A percentile compares a stretch with the other conserved stretches of the same genome.
phyloP scores from a whole-genome alignment of 2,797 vertebrate genomes.

The Dendrocincla fuliginosa region DNA sequence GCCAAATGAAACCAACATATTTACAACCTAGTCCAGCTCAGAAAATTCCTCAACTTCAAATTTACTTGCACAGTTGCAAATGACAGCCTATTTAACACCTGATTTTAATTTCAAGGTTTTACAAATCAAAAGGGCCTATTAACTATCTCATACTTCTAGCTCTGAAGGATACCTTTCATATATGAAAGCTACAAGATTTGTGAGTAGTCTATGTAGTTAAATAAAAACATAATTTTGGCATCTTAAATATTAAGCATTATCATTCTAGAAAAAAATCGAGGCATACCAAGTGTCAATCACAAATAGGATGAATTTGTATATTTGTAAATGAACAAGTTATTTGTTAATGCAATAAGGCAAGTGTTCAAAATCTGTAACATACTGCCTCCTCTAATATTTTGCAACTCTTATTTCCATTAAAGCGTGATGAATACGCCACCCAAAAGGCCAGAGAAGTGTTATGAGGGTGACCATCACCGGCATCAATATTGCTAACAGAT shows the following conservation, averaged over 20 bases:
- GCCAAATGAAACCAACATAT: not conserved
- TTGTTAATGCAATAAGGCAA: slow-evolving; percentile 46
- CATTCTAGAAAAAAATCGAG: not conserved
- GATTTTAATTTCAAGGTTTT: slow-evolving; percentile 45
- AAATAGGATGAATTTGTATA: slow-evolving; percentile 24
- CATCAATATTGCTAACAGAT: slow-evolving; percentile 39
- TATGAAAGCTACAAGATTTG: not conserved
- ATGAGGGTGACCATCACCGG: slow-evolving; percentile 38
- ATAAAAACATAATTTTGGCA: not conserved
- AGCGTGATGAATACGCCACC: not conserved
- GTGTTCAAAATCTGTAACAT: slow-evolving; percentile 2
- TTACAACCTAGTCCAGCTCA: not conserved
- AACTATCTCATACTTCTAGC: not conserved
- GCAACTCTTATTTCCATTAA: not conserved
- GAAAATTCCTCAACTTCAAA: slow-evolving; percentile 9
- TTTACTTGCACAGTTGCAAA: not conserved
- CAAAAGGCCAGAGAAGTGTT: not conserved
- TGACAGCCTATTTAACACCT: not conserved
- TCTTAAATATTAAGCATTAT: not conserved
- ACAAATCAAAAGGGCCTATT: slow-evolving; percentile 18
- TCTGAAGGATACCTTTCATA: not conserved
- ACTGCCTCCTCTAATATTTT: slow-evolving; percentile 1
- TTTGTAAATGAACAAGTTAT: slow-evolving; percentile 64
- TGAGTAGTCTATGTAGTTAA: not conserved
- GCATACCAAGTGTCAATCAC: slow-evolving; percentile 1